Base-by-base conservation (phyloP, 2,888 invertebrate species). In the Drosophila nigricruria region DNA sequence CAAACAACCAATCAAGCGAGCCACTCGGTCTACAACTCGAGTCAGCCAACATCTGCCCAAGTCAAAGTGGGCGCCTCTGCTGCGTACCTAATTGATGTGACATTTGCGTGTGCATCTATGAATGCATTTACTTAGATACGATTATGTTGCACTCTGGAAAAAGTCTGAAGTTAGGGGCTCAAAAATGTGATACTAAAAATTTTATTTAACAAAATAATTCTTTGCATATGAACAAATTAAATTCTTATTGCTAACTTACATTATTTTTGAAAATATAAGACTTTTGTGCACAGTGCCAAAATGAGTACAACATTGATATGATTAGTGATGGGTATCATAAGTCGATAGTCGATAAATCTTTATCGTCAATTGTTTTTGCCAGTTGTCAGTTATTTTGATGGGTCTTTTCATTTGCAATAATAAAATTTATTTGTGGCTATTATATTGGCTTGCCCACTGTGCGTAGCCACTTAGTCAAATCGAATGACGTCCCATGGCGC, bases 81-180 rank as follows among this genome's bases (percentile, higher is more conserved):
- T 49, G 57, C 50, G 52, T 34, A 32, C 20, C 65, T 83, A 88
- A 86, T 89, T 77, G 84, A 82, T 86, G 81, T 71, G 82, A 82
- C 82, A 82, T 67, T 86, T 82, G 87, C 80, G 66, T 81, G 70
- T 82, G 81, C 88, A 81, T 64, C 81, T 79, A 57, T 69, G 45
- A 52, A 67, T 60, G 65, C 72, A 81, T 81, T 77, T 68, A 62
- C 69, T 67, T 57, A 68, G 79, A 74, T 63, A 25, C 62, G 49
- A 42, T 58, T 56, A 32, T 9, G 23, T 45, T 38, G 79, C 75
- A 75, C 75, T 34, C 57, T 79, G 66, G 23, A 1, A 12, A 8
- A 16, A n/a, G 5, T 18, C 9, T 1, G 1, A 4, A 12, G 1
- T 25, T 23, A 1, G 0, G 10, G 8, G 12, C 8, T 14, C n/a